Evolutionary conservation across 2,113 vertebrate species (phyloP).

Genomic region (Ovis aries): DNA sequence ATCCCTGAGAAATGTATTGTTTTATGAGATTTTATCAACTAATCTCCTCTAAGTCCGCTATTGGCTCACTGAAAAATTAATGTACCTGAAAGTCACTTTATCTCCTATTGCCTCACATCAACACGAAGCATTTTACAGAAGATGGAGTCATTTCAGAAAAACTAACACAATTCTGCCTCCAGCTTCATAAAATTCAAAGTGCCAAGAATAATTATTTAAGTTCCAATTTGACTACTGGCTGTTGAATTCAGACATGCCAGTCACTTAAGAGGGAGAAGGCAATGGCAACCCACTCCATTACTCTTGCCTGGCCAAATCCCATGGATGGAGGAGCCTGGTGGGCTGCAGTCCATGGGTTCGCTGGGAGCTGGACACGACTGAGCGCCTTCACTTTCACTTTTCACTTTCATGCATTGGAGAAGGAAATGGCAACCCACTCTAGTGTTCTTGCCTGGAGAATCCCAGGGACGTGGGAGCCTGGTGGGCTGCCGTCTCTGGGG

Average conservation of each 20-base stretch:
- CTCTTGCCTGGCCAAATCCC: too few relatives aligned
- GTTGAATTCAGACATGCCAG: not conserved
- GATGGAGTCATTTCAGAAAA: not conserved
- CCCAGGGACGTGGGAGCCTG: too few relatives aligned
- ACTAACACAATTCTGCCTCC: not conserved
- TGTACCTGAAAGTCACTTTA: not conserved
- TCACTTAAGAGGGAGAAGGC: not conserved
- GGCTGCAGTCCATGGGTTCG: too few relatives aligned
- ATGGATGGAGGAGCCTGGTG: too few relatives aligned
- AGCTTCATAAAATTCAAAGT: not conserved
- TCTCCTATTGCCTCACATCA: not conserved
- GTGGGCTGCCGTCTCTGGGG: too few relatives aligned
- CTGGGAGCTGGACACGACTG: too few relatives aligned
- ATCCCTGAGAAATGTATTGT: not conserved
- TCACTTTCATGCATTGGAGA: too few relatives aligned
- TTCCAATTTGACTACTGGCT: not conserved
- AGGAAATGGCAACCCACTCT: too few relatives aligned
- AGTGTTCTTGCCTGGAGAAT: too few relatives aligned
- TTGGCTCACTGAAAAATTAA: not conserved
- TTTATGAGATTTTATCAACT: not conserved
- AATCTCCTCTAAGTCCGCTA: not conserved
- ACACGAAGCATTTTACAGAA: not conserved
- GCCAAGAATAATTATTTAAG: not conserved
- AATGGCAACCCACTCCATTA: too few relatives aligned
- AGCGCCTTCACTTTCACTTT: too few relatives aligned